phyloP scores from a whole-genome alignment of 2,888 invertebrate genomes.

The Machimus atricapillus region DNA sequence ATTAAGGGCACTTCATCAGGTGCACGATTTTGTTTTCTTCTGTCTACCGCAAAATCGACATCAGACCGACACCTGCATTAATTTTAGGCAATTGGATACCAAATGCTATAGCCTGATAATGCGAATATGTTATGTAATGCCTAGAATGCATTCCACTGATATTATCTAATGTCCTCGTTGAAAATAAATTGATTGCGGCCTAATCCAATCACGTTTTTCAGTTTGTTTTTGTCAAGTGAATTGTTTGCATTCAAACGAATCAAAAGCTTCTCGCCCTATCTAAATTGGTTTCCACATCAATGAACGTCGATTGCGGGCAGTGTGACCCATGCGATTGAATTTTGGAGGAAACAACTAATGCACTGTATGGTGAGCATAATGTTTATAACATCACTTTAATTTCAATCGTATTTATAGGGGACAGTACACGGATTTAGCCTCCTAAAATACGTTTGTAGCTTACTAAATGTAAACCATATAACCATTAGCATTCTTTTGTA shows the following conservation, averaged over 20 bases:
- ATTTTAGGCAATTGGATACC: neutral
- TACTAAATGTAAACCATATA: too few relatives aligned
- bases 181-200: neutral
- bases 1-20: neutral
- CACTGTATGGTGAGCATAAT: neutral
- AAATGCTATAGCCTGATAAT: neutral
- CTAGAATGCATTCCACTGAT: neutral
- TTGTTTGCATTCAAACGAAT: neutral
- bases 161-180: neutral
- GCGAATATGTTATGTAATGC: neutral
- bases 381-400: neutral
- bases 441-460: too few relatives aligned
- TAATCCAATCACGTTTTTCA: neutral
- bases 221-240: neutral
- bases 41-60: neutral
- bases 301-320: neutral
- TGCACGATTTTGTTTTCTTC: neutral
- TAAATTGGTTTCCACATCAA: neutral
- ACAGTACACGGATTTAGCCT: too few relatives aligned
- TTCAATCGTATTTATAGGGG: too few relatives aligned
- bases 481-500: too few relatives aligned
- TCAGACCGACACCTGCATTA: neutral
- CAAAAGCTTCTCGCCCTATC: neutral
- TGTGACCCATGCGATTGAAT: neutral
- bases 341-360: neutral